Evolutionary conservation across 2,888 invertebrate genomes (phyloP), one percentile per base, ranked within the genome.

Genomic region (Piscicola geometra): DNA sequence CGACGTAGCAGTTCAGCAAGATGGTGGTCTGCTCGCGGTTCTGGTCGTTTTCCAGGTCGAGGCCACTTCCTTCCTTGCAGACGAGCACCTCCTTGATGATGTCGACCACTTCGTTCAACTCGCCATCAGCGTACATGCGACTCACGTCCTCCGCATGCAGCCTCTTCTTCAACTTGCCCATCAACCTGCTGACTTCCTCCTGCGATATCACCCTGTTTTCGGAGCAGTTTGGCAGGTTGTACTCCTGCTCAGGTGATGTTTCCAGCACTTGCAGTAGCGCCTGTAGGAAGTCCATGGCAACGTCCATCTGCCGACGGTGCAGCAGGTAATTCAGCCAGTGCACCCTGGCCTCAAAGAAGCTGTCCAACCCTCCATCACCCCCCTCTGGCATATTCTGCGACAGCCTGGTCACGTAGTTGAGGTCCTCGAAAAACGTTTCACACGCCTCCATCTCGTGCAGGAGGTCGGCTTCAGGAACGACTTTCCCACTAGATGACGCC

Each of bases 261-360:
- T 56, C 25, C 3, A 56, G 25, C 3, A 15, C 5, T 25, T 18
- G 25, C 3, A 25, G 9, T 56, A 56, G 21, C 3, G n/a, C 9
- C 5, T 25, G 25, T 21, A 56, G n/a, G 25, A 5, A 56, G 5
- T 56, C 60, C n/a, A 56, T 3, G 9, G 60, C 9, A 5, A 25
- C 25, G 60, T 56, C 60, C 3, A 21, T 25, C n/a, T 56, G 21
- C 21, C 60, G 5, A 18, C n/a, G 60, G n/a, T 56, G 5, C n/a
- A 56, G 9, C 60, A 56, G n/a, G n/a, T 15, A 56, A 56, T 56
- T 56, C 60, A 56, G 25, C 60, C 60, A 56, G 25, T 56, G 60
- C 12, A 56, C 60, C 5, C 60, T 18, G 3, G n/a, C 25, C 3
- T 3, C n/a, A 21, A 56, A 56, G 21, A 3, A 5, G 25, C 25